Percentiles rank a stretch among this genome's conserved stretches.
These are phyloP conservation scores for Carapus acus DNA, from an alignment of 2,797 vertebrate species.

Conservation along the genomic window DNA sequence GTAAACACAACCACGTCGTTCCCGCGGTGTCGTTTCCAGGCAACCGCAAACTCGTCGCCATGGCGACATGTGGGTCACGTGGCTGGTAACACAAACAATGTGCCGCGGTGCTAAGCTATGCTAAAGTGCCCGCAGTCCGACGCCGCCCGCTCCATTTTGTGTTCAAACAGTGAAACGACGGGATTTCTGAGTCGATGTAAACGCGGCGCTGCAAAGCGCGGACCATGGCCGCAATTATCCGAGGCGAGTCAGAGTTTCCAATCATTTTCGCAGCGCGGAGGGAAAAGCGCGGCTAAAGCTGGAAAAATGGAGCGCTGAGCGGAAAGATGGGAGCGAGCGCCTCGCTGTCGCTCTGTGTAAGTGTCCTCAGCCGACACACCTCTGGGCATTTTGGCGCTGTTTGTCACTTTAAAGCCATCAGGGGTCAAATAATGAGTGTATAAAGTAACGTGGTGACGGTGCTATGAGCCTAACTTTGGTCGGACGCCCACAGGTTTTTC, in stretches of 20 bases:
- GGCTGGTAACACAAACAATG: constrained; percentile 59
- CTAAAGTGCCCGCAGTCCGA: neutral
- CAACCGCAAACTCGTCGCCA: constrained; percentile 33
- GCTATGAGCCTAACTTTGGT: too few species aligned
- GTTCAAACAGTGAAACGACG: neutral
- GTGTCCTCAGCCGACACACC: too few species aligned
- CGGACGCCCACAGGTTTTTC: too few species aligned
- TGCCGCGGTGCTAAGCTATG: constrained; percentile 13
- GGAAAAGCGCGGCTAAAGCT: constrained; percentile 6
- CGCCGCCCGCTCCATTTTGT: neutral
- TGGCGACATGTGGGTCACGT: constrained; percentile 57
- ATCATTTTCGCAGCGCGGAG: constrained; percentile 7
- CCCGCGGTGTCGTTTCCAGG: constrained; percentile 3
- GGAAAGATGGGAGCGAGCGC: constrained; percentile 69
- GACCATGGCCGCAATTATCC: neutral
- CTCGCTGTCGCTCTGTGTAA: constrained; percentile 77
- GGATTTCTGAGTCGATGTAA: neutral
- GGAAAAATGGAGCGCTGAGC: constrained; percentile 39
- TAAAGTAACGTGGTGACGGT: too few species aligned
- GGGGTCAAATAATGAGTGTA: too few species aligned
- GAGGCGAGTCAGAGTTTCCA: neutral
- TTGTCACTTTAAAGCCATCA: too few species aligned
- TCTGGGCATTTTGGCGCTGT: too few species aligned
- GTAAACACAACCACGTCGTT: too few species aligned
- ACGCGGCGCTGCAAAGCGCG: neutral